Conservation (phyloP, 1,140 invertebrate species). For the Notospermus geniculatus region DNA sequence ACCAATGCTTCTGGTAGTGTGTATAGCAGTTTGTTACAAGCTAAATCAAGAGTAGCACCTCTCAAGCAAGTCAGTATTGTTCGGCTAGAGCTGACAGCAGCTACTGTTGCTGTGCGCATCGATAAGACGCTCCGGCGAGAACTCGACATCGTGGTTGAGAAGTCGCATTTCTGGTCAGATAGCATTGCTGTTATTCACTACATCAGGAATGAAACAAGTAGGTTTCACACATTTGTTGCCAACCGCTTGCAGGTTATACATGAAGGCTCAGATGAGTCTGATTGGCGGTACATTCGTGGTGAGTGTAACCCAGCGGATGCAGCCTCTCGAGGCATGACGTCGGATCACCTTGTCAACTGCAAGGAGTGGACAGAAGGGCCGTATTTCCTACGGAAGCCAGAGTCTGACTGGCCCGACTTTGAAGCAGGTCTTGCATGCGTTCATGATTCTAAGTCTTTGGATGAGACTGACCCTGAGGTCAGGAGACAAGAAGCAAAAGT, state of each 20-base stretch:
- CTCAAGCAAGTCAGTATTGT: slow-evolving; percentile 46
- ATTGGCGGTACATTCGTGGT: neutral
- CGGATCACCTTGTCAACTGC: neutral
- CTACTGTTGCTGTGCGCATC: slow-evolving; percentile 42
- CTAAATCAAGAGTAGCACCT: slow-evolving; percentile 46
- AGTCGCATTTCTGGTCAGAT: neutral
- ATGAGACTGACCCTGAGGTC: neutral
- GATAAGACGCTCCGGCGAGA: slow-evolving; percentile 11
- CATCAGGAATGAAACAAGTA: slow-evolving; percentile 9
- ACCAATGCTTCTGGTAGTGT: slow-evolving; percentile 12
- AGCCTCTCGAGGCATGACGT: neutral
- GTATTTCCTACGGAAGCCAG: neutral
- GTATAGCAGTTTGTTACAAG: slow-evolving; percentile 24
- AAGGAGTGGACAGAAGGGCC: neutral
- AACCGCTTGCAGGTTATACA: slow-evolving; percentile 3
- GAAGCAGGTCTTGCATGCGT: neutral
- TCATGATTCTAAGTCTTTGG: neutral
- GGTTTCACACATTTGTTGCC: slow-evolving; percentile 4
- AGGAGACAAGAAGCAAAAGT: no score
- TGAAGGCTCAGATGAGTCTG: neutral
- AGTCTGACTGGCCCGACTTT: no score
- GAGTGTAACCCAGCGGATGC: no score
- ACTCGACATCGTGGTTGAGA: neutral
- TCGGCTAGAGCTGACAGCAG: slow-evolving; percentile 52
- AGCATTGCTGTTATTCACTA: slow-evolving; percentile 21